Percentiles rank a stretch among this genome's conserved stretches.
phyloP scores from a whole-genome alignment of 2,888 invertebrate genomes.

The Nipponacmea schrenckii region DNA sequence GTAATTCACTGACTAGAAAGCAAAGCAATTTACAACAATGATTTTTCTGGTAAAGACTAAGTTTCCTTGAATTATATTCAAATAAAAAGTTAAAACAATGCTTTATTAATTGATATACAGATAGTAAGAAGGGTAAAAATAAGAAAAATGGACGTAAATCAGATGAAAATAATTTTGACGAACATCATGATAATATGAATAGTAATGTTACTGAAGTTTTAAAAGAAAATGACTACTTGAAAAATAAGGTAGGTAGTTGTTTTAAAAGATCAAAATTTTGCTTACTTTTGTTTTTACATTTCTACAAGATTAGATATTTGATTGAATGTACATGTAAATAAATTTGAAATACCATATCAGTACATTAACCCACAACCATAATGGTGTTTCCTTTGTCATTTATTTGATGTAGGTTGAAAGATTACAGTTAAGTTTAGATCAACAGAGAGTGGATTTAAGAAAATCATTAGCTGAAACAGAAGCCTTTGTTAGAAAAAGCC shows the following conservation, averaged over 20 bases:
- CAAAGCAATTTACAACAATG: too few relatives aligned
- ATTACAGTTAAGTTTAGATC: conserved; percentile 52
- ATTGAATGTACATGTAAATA: too few relatives aligned
- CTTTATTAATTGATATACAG: not conserved
- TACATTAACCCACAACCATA: too few relatives aligned
- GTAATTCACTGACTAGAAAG: too few relatives aligned
- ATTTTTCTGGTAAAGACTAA: too few relatives aligned
- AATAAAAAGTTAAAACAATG: too few relatives aligned
- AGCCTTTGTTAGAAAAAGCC: conserved; percentile 44
- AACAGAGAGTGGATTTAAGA: conserved; percentile 54
- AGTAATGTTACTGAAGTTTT: conserved; percentile 39
- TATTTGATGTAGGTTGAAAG: conserved; percentile 49
- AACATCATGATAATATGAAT: conserved; percentile 13
- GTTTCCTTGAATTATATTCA: too few relatives aligned
- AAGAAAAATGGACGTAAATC: conserved; percentile 32
- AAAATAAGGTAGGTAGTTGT: conserved; percentile 43
- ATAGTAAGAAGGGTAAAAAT: conserved; percentile 31
- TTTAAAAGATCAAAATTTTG: too few relatives aligned
- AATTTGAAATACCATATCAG: too few relatives aligned
- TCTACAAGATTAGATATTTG: too few relatives aligned
- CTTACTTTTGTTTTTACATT: too few relatives aligned
- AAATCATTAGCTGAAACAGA: conserved; percentile 59
- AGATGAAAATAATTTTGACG: conserved; percentile 28
- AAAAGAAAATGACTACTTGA: conserved; percentile 57
- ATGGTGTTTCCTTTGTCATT: too few relatives aligned